phyloP scores from a whole-genome alignment of 1,140 invertebrate species.

The Hylaeus volcanicus region DNA sequence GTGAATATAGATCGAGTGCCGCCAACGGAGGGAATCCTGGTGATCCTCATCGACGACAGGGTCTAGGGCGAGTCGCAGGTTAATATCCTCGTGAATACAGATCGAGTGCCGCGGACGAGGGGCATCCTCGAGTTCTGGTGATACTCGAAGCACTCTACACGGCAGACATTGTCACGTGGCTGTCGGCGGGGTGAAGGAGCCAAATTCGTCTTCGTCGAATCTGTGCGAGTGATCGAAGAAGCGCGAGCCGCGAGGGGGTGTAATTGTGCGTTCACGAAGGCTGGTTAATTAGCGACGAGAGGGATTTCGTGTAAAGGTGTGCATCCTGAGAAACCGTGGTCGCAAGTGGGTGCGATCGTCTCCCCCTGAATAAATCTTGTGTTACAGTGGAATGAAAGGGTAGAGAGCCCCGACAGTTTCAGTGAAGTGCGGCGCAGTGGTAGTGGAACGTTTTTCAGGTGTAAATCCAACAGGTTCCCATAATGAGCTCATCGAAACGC shows the following conservation, averaged over 20 bases:
- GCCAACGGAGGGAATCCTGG: too few relatives aligned
- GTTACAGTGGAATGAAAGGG: constrained; percentile 33
- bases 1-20: not conserved
- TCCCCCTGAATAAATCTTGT: constrained; percentile 2
- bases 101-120: not conserved
- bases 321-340: not conserved
- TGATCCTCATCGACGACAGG: not conserved
- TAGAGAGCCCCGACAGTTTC: constrained; percentile 7
- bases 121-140: not conserved
- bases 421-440: constrained; percentile 36
- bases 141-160: not conserved
- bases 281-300: not conserved
- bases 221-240: not conserved
- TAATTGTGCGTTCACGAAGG: not conserved
- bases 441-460: constrained; percentile 28
- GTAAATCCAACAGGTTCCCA: constrained; percentile 29
- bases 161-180: constrained; percentile 47
- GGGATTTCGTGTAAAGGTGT: constrained; percentile 5
- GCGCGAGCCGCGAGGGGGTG: too few relatives aligned
- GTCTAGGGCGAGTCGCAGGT: constrained; percentile 27
- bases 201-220: not conserved
- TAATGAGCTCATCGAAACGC: not conserved
- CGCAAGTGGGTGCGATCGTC: constrained; percentile 2
- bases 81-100: not conserved
- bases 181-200: not conserved